These are phyloP conservation scores for Perognathus longimembris DNA, from an alignment of 2,113 vertebrate species.

Conservation along the genomic window DNA sequence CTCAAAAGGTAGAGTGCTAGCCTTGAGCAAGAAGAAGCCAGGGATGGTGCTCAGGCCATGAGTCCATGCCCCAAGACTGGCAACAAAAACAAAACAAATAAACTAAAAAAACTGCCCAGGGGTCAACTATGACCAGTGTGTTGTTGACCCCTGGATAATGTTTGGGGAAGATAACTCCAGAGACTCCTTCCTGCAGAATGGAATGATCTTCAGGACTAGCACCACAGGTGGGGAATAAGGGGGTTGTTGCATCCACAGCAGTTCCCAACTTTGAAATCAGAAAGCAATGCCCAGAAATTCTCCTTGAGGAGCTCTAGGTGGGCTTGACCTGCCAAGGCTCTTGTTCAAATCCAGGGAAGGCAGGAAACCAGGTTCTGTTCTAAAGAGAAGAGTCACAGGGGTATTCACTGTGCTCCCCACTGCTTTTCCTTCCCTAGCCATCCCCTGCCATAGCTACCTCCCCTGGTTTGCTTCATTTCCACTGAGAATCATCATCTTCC, in stretches of 20 bases:
- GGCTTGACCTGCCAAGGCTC: background rate
- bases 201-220: background rate
- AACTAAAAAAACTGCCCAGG: background rate
- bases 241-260: background rate
- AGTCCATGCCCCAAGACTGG: too few species aligned
- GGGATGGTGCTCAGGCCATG: too few species aligned
- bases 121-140: fast-evolving
- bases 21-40: too few species aligned
- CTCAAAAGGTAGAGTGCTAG: too few species aligned
- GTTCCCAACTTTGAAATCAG: background rate
- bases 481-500: fast-evolving
- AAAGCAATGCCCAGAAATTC: background rate
- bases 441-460: fast-evolving
- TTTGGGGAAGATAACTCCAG: background rate
- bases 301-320: background rate
- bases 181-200: background rate
- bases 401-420: too few species aligned
- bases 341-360: background rate
- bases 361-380: background rate
- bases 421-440: background rate
- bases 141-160: too few species aligned
- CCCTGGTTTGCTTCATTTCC: background rate
- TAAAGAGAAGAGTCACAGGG: background rate
- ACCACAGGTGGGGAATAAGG: too few species aligned
- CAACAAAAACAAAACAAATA: too few species aligned